These are phyloP conservation scores for Xestobium rufovillosum DNA, from an alignment of 2,888 invertebrate species.

Conservation along the genomic window DNA sequence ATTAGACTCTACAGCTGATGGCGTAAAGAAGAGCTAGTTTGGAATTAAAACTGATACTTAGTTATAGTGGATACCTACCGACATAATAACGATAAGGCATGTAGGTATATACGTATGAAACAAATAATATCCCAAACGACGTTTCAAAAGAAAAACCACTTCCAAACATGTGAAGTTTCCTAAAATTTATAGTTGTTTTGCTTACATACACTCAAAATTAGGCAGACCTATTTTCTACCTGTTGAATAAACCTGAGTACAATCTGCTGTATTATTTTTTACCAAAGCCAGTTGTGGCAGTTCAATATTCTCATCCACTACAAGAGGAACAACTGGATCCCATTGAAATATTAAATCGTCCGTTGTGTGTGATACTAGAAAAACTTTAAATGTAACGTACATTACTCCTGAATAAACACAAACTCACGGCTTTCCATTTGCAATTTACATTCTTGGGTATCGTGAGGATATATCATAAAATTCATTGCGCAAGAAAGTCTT, in stretches of 20 bases:
- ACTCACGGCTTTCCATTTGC: conserved; percentile 93
- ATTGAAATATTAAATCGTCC: conserved; percentile 88
- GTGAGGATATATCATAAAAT: conserved; percentile 89
- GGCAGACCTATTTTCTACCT: no score
- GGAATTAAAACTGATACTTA: no score
- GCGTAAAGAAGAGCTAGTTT: no score
- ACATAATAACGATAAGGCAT: conserved; percentile 91
- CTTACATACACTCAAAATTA: conserved; percentile 9
- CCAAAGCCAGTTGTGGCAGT: conserved; percentile 76
- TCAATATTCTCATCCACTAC: conserved; percentile 87
- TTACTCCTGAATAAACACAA: not conserved
- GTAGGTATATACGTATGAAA: conserved; percentile 93
- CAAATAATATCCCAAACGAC: conserved; percentile 83
- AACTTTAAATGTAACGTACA: conserved; percentile 6
- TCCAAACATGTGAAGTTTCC: conserved; percentile 90
- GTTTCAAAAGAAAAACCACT: conserved; percentile 81
- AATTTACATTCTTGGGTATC: conserved; percentile 91
- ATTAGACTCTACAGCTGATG: conserved; percentile 4
- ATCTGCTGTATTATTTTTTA: conserved; percentile 82
- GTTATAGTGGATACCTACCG: conserved; percentile 67
- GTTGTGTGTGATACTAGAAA: conserved; percentile 85
- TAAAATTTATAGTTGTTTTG: conserved; percentile 39
- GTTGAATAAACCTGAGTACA: conserved; percentile 90
- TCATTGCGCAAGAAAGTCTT: conserved; percentile 87
- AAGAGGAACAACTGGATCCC: conserved; percentile 84